phyloP scores from a whole-genome alignment of 2,888 invertebrate species.

The Sinelater perroti region DNA sequence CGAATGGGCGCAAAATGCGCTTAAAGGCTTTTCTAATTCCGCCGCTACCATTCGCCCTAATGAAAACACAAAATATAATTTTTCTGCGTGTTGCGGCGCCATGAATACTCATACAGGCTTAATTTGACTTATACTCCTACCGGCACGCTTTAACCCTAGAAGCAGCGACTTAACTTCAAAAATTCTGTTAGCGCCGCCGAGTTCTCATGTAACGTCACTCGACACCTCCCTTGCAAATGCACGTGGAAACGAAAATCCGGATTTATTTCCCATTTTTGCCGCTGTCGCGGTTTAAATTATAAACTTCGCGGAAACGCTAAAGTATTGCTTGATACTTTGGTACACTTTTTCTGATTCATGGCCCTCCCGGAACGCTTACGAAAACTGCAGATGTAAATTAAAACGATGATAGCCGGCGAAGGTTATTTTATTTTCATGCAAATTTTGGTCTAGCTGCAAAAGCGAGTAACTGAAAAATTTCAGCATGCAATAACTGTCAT shows the following conservation, averaged over 20 bases:
- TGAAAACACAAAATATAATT: slow-evolving; percentile 10
- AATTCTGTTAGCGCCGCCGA: not conserved
- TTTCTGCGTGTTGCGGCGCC: slow-evolving; percentile 3
- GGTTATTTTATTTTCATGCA: no score
- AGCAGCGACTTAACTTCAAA: not conserved
- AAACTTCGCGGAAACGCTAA: slow-evolving; percentile 3
- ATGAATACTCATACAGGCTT: slow-evolving; percentile 4
- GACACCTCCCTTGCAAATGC: not conserved
- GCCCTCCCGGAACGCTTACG: no score
- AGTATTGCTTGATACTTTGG: slow-evolving; percentile 2
- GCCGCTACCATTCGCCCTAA: slow-evolving; percentile 1
- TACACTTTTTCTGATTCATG: no score
- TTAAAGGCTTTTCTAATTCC: slow-evolving; percentile 8
- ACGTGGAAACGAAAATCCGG: not conserved
- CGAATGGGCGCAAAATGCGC: slow-evolving; percentile 4
- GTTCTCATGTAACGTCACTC: not conserved
- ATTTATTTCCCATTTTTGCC: slow-evolving; percentile 12
- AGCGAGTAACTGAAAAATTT: no score
- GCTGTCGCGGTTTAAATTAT: slow-evolving; percentile 7
- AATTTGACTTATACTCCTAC: slow-evolving; percentile 1
- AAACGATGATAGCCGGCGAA: no score
- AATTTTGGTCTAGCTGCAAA: no score
- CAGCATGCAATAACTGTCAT: no score
- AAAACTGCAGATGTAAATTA: no score
- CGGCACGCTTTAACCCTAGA: not conserved